Evolutionary conservation across 2,797 vertebrate species (phyloP), one percentile per base, ranked within the genome.

Genomic region (Fistularia commersonii): DNA sequence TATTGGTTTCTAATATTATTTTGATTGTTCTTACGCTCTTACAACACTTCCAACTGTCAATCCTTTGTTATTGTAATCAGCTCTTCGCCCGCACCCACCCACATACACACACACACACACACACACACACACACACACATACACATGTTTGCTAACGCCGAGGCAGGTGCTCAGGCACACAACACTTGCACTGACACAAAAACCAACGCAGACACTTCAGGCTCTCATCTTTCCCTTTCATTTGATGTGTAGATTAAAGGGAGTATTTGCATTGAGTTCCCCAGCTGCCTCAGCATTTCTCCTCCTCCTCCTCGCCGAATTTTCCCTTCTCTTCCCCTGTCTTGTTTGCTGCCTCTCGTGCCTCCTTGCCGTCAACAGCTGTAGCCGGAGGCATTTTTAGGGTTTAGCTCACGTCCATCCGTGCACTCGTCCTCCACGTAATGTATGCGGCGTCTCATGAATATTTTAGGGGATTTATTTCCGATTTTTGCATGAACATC

Each of bases 181-280:
- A n/a, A 45, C 38, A 39, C 11, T 32, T 34, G 34, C 12, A 39
- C 38, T 23, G 40, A 54, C 53, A 55, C 35, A 60, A 33, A 72
- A 52, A 65, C 35, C 56, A 69, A 64, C 65, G 11, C 42, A 58
- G 42, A 57, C 61, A 54, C 63, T 63, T 56, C 63, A 64, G 32
- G 49, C 64, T 64, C 81, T 80, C 70, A 77, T 82, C 82, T 82
- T 40, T 71, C 60, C 55, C 46, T 77, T 41, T 73, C 62, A 79
- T 88, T 84, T 87, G 85, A 87, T 84, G 78, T 79, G 64, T 61
- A 83, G 85, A 88, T 88, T 88, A 86, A 80, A 87, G 77, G 60
- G 41, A 47, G 48, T 77, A 50, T 69, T 54, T 45, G 47, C 56
- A 48, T 34, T 35, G 56, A 71, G 67, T 75, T 76, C 64, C 59